These are phyloP conservation scores for Diabrotica virgifera DNA, from an alignment of 1,140 invertebrate genomes.

Conservation along the genomic window DNA sequence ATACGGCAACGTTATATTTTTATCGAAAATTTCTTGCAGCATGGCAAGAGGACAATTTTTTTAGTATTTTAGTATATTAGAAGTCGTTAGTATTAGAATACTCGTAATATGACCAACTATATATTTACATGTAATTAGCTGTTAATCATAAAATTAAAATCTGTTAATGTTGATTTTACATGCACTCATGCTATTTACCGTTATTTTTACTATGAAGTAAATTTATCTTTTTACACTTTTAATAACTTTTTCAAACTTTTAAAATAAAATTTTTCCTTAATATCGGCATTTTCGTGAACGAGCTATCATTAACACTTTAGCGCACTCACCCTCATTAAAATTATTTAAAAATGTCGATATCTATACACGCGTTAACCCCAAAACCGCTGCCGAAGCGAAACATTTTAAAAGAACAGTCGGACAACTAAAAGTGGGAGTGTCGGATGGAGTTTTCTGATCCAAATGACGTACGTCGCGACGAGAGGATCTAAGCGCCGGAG, in stretches of 20 bases:
- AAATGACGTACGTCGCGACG: background rate
- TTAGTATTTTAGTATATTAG: no score
- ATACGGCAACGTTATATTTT: no score
- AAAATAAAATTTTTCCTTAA: background rate
- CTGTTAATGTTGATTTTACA: no score
- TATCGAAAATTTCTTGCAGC: no score
- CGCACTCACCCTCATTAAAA: background rate
- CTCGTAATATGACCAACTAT: no score
- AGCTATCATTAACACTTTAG: background rate
- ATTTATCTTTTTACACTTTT: no score
- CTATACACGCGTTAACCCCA: background rate
- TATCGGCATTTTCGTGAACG: background rate
- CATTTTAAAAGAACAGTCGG: constrained; percentile 5
- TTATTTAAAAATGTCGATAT: background rate
- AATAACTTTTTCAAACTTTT: background rate
- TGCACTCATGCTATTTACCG: no score
- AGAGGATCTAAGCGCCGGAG: background rate
- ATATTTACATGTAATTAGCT: no score
- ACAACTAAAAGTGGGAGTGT: constrained; percentile 18
- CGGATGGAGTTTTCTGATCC: constrained; percentile 4
- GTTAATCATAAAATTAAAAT: no score
- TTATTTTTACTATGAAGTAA: no score
- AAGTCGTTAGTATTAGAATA: no score
- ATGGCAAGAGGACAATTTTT: no score
- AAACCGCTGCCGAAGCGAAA: background rate